Base-by-base conservation (phyloP, 2,888 invertebrate genomes). In the Brenthis ino region DNA sequence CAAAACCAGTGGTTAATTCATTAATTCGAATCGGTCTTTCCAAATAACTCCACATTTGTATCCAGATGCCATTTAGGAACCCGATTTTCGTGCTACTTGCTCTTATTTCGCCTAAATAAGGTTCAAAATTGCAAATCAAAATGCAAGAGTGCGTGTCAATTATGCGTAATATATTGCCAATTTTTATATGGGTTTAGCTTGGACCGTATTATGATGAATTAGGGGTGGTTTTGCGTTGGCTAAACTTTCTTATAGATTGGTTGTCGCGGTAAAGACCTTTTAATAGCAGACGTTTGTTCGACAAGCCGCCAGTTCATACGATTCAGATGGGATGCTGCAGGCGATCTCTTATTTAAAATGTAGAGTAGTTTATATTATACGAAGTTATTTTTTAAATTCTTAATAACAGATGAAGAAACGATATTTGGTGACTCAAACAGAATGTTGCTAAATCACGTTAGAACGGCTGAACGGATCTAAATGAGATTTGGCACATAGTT, bases 181-280 rank as follows among this genome's bases (percentile, higher is more conserved):
- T 37, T 73, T 66, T 24, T 54, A 6, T 54, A 20, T 75, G 68
- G 76, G 51, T 56, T 73, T 37, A 0, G 8, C 0, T 16, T 65
- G 56, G 48, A 70, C 74, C 58, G 72, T 76, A 74, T 47, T 0
- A 0, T 6, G 24, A 69, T 37, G 57, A 1, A 1, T 16, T 76
- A 79, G 63, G 65, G 69, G 48, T 67, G 64, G 56, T 66, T 76
- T 75, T 77, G 0, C 48, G 6, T 71, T 68, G 67, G 13, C 57
- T 53, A 2, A 37, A n/a, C 16, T 16, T 20, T 5, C 14, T 48
- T 64, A 56, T 72, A 76, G 72, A 64, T 73, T 80, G 75, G 82
- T 81, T 84, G 83, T 86, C 83, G 80, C 80, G 75, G 75, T 90
- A 90, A 90, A 88, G 86, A 86, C 84, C 75, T 87, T 89, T 88